Conservation (phyloP, 1,140 invertebrate species). For the Tyrophagus putrescentiae region DNA sequence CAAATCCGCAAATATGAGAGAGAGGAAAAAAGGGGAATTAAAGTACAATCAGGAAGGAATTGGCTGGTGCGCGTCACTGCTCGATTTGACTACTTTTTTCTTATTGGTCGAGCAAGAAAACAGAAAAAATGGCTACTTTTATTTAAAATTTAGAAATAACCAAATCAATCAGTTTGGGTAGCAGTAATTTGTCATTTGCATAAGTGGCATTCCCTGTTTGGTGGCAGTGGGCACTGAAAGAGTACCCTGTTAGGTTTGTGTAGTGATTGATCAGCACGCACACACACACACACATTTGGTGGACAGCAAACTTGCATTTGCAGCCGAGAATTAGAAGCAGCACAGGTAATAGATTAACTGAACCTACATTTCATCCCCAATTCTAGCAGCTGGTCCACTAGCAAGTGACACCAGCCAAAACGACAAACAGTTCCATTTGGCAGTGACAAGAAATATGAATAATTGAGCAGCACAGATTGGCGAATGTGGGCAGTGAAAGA, state of each 20-base stretch:
- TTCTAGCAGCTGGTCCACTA: too few relatives aligned
- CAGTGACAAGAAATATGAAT: too few relatives aligned
- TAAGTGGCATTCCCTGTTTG: constrained; percentile 13
- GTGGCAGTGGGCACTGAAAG: not conserved
- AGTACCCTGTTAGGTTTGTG: not conserved
- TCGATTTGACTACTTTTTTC: not conserved
- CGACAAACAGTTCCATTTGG: too few relatives aligned
- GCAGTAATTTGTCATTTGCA: constrained; percentile 14
- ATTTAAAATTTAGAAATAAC: too few relatives aligned
- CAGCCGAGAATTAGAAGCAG: too few relatives aligned
- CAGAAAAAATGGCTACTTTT: too few relatives aligned
- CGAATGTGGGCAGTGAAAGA: too few relatives aligned
- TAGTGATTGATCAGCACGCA: constrained; percentile 1
- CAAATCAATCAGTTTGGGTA: constrained; percentile 8
- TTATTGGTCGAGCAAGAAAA: not conserved
- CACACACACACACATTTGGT: too few relatives aligned
- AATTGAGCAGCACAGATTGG: too few relatives aligned
- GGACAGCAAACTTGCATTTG: constrained; percentile 8
- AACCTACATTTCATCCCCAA: too few relatives aligned
- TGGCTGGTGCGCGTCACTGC: not conserved
- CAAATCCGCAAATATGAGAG: not conserved
- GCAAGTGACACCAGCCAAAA: too few relatives aligned
- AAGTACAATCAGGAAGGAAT: constrained; percentile 1
- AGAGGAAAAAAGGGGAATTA: too few relatives aligned
- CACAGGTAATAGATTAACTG: not conserved